Evolutionary conservation across 2,797 vertebrate genomes (phyloP).

Genomic region (Chiloscyllium punctatum): DNA sequence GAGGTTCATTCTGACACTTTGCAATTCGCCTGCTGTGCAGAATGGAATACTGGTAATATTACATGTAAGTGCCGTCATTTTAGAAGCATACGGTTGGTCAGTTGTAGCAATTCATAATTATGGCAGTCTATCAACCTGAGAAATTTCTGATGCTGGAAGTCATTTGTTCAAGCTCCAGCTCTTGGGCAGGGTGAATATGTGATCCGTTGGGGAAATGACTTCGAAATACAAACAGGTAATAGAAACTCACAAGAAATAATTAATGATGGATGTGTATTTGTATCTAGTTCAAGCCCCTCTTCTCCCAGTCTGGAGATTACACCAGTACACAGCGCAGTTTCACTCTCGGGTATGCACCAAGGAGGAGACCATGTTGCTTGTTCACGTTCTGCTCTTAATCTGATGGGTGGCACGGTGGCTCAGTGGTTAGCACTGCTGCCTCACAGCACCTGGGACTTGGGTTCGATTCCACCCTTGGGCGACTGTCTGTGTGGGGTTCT

Average conservation of each 20-base stretch:
- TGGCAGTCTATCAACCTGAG: neutral
- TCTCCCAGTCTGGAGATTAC: neutral
- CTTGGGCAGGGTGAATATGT: neutral
- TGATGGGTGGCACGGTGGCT: too few species aligned
- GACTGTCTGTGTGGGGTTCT: too few species aligned
- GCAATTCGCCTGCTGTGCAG: constrained; percentile 62
- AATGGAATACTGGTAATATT: constrained; percentile 74
- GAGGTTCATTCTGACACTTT: constrained; percentile 79
- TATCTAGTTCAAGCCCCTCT: neutral
- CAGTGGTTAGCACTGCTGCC: too few species aligned
- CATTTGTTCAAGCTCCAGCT: neutral
- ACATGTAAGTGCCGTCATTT: constrained; percentile 66
- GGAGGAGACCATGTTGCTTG: neutral
- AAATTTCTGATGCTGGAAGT: neutral
- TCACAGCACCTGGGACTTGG: too few species aligned
- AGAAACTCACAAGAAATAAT: neutral
- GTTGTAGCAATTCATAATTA: neutral
- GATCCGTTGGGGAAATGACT: neutral
- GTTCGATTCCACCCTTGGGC: too few species aligned
- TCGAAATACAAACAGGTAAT: neutral
- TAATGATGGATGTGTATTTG: neutral
- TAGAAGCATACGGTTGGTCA: neutral
- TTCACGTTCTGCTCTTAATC: too few species aligned
- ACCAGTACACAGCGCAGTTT: neutral
- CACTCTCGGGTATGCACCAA: neutral